Base-by-base conservation (phyloP, 1,140 invertebrate genomes). In the Phthorimaea operculella region DNA sequence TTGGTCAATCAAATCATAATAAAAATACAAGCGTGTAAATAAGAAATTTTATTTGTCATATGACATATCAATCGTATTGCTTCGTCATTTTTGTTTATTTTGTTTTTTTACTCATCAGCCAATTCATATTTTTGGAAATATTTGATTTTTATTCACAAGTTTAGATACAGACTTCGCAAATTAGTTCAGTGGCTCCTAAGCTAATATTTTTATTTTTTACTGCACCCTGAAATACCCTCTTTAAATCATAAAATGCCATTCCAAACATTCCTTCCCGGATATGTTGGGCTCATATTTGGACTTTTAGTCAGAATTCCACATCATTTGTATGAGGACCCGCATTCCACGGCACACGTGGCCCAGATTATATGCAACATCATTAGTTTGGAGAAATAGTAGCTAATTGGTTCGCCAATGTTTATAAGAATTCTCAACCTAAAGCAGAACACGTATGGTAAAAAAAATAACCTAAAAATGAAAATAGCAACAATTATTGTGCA, bases 221-320 rank as follows among this genome's bases (percentile, higher is more conserved):
- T 28, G 21, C 21, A 28, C 21, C 54, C 48, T n/a, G n/a, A n/a
- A 60, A 55, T 55, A 54, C 52, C 39, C 34, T 18, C 44, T 50
- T 52, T 77, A 75, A 75, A 77, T 77, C 72, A 77, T 74, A 68
- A 57, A 18, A 52, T 10, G 14, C 60, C 33, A 74, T 74, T 61
- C 68, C 64, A 16, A 9, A 51, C 15, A 63, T 63, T 36, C 49
- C 55, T 63, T 18, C 17, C 49, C 39, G 53, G 39, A 36, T 51
- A 33, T 47, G n/a, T 15, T 42, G 16, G 39, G 9, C 14, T 59
- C 64, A 66, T 74, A 77, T 74, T 74, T 66, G 55, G 63, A 63
- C 50, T 44, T 33, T 34, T 58, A 51, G 49, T 54, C 60, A 63
- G 55, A 33, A 70, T 75, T 62, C 68, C 72, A 53, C 55, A 62